Conservation (phyloP, 2,797 vertebrate species). For the Luscinia luscinia region DNA sequence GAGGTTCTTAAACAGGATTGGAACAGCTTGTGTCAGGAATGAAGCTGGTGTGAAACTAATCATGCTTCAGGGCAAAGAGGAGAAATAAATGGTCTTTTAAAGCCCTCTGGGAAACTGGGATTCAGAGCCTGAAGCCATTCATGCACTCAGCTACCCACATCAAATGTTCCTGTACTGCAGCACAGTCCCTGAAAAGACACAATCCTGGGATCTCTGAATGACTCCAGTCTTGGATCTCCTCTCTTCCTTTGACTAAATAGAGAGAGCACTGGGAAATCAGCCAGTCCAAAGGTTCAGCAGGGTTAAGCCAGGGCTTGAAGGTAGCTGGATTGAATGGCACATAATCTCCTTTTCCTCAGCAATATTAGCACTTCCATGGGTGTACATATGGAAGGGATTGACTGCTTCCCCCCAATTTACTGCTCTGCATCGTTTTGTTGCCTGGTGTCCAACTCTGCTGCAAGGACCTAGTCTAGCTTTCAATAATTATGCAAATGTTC, state of each 20-base stretch:
- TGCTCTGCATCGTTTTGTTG: background rate
- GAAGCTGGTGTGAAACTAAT: background rate
- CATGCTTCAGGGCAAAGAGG: background rate
- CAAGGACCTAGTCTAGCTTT: background rate
- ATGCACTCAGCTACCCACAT: background rate
- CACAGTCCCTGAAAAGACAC: background rate
- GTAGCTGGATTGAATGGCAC: background rate
- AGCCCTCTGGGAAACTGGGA: background rate
- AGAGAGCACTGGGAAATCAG: background rate
- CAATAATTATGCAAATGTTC: background rate
- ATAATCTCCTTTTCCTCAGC: background rate
- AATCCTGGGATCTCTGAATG: background rate
- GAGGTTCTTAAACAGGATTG: background rate
- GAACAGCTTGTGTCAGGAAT: background rate
- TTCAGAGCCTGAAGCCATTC: background rate
- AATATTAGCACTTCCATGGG: background rate
- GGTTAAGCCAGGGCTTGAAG: background rate
- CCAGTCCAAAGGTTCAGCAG: background rate
- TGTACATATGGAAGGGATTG: rapidly evolving
- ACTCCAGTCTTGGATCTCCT: background rate
- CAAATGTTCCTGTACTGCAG: background rate
- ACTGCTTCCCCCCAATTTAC: background rate
- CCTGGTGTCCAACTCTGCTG: background rate
- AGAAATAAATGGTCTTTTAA: background rate
- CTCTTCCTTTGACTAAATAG: background rate